Evolutionary conservation across 2,113 vertebrate genomes (phyloP).

Genomic region (Ammodytes marinus): DNA sequence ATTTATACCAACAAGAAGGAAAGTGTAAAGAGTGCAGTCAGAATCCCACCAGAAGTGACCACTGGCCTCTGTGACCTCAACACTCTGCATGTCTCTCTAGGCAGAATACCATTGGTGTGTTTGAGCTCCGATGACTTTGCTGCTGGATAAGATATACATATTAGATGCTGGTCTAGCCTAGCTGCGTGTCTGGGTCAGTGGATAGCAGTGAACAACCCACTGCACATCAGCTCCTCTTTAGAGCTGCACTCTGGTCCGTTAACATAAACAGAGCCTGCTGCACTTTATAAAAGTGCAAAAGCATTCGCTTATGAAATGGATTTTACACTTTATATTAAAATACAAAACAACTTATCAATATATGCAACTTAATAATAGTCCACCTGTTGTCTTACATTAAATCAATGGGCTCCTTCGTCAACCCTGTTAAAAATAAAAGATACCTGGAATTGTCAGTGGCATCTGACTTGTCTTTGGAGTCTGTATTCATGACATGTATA

Average conservation of each 20-base stretch:
- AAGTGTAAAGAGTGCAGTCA: conserved; percentile 36
- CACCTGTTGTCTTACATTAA: not conserved
- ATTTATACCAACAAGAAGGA: conserved; percentile 17
- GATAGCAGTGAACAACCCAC: conserved; percentile 37
- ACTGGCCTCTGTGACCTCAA: conserved; percentile 57
- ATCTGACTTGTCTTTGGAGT: not conserved
- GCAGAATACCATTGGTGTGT: conserved; percentile 69
- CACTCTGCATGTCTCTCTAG: conserved; percentile 58
- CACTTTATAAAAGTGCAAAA: not conserved
- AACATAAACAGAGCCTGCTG: conserved; percentile 28
- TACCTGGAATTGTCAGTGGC: not conserved
- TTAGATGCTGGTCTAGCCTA: conserved; percentile 55
- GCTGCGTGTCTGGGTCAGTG: conserved; percentile 68
- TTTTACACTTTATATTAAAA: not conserved
- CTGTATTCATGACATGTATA: too few relatives aligned
- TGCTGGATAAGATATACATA: conserved; percentile 66
- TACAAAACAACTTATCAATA: not conserved
- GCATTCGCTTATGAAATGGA: not conserved
- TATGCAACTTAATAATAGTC: not conserved
- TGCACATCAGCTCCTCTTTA: conserved; percentile 45
- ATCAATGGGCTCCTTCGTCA: not conserved
- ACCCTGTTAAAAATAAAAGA: not conserved
- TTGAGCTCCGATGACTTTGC: conserved; percentile 79
- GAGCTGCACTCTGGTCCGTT: conserved; percentile 34
- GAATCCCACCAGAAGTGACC: conserved; percentile 61